phyloP scores from a whole-genome alignment of 2,797 vertebrate genomes.

The Argya squamiceps region DNA sequence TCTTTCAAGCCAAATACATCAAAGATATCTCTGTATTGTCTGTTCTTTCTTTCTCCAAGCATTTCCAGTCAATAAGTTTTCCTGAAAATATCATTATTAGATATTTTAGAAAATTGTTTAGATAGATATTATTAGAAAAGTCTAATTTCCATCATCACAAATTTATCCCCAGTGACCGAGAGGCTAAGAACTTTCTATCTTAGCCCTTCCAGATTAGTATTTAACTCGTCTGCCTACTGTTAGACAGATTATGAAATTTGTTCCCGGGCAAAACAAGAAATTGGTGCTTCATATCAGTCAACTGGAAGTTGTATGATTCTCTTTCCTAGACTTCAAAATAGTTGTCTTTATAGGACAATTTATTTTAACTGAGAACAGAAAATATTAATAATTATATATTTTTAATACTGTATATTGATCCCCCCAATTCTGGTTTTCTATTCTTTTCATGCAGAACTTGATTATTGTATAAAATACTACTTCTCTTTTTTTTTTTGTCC shows the following conservation, averaged over 20 bases:
- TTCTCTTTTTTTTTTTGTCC: neutral
- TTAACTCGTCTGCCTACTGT: neutral
- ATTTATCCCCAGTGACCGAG: neutral
- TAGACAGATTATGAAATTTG: neutral
- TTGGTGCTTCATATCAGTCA: neutral
- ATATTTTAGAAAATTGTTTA: too few relatives aligned
- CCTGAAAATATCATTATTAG: neutral
- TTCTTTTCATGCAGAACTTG: neutral
- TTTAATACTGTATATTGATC: neutral
- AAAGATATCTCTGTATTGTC: neutral
- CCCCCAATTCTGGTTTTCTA: neutral
- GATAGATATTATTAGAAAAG: neutral
- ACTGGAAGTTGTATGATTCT: neutral
- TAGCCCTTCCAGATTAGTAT: neutral
- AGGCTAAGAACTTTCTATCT: neutral
- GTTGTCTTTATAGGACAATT: neutral
- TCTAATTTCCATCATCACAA: neutral
- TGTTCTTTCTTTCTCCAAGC: neutral
- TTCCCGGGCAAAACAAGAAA: neutral
- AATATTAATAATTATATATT: neutral
- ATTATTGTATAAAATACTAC: neutral
- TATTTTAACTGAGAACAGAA: neutral
- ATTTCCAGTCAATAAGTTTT: neutral
- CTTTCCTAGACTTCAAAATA: neutral
- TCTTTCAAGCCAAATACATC: neutral